Conservation (phyloP, 2,888 invertebrate species). For the Auanema sp. region DNA sequence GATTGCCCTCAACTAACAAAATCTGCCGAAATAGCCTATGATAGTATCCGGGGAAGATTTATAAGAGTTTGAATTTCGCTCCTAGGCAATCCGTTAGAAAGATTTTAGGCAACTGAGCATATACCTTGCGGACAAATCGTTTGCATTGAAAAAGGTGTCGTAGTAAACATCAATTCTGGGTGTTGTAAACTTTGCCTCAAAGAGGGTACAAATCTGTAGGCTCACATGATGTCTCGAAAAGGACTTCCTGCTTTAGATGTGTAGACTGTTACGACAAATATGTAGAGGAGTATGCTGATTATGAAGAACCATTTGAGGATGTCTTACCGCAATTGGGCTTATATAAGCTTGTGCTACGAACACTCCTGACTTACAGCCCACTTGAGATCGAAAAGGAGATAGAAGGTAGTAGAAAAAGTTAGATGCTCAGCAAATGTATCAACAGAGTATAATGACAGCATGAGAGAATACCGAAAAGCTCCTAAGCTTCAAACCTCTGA, state of each 20-base stretch:
- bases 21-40: too few species aligned
- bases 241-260: conserved; percentile 3
- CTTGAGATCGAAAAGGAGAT: conserved; percentile 13
- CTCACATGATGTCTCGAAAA: background rate
- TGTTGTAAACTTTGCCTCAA: conserved; percentile 27
- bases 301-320: conserved; percentile 17
- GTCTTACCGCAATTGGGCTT: conserved; percentile 27
- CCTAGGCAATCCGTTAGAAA: background rate
- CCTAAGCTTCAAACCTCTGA: background rate
- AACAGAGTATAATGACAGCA: background rate
- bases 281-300: background rate
- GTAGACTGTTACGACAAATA: background rate
- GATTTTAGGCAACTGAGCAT: conserved; percentile 17
- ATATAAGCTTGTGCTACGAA: conserved; percentile 30
- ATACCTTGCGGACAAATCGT: conserved; percentile 31
- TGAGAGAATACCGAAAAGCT: background rate
- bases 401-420: background rate
- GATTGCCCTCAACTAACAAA: too few species aligned
- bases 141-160: conserved; percentile 31
- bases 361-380: conserved; percentile 21
- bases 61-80: background rate
- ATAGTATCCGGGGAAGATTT: too few species aligned
- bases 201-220: background rate
- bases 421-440: background rate
- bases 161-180: conserved; percentile 19